Percentiles rank a stretch among this genome's conserved stretches.
Evolutionary conservation across 2,113 vertebrate species (phyloP).

Genomic region (Hemiscyllium ocellatum): DNA sequence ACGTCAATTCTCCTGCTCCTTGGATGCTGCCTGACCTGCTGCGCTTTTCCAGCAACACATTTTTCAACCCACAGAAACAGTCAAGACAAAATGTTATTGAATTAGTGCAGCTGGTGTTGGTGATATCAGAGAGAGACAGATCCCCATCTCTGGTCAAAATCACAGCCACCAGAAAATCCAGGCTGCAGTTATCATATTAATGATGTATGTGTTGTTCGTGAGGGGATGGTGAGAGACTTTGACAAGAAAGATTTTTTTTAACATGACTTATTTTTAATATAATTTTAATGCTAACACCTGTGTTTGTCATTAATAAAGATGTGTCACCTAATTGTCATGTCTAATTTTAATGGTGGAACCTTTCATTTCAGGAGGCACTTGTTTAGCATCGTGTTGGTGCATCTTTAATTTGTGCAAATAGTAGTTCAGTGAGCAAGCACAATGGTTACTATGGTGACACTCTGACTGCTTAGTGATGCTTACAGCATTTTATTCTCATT

Average conservation of each 20-base stretch:
- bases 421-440: neutral
- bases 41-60: too few species aligned
- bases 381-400: neutral
- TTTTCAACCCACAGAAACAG: neutral
- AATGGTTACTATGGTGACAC: conserved; percentile 22
- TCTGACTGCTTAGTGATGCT: neutral
- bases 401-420: conserved; percentile 14
- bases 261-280: neutral
- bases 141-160: neutral
- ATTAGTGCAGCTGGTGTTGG: neutral
- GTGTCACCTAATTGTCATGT: neutral
- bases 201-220: neutral
- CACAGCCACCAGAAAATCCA: neutral
- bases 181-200: neutral
- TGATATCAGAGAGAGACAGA: neutral
- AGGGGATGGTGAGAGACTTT: neutral
- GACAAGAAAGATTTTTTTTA: neutral
- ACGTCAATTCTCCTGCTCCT: too few species aligned
- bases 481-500: neutral
- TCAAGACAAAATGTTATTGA: neutral
- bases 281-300: conserved; percentile 4
- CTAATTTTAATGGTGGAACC: neutral
- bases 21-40: too few species aligned
- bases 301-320: neutral
- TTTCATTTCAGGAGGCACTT: neutral